These are phyloP conservation scores for Macrophya annulata DNA, from an alignment of 2,888 invertebrate species.

Conservation along the genomic window DNA sequence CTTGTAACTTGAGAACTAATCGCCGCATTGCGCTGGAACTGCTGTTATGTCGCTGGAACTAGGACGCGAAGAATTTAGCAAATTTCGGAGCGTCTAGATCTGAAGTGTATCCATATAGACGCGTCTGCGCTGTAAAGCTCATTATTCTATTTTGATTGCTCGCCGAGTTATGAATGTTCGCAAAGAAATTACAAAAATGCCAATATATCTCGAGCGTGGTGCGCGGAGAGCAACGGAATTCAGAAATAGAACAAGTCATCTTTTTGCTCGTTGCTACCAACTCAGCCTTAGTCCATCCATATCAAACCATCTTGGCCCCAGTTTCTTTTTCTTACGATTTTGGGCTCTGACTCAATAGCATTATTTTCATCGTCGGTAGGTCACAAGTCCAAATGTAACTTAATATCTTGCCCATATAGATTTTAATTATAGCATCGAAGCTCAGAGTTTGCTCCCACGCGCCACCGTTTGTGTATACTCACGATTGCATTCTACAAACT, in stretches of 20 bases:
- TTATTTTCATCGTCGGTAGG: constrained; percentile 44
- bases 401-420: constrained; percentile 32
- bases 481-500: neutral
- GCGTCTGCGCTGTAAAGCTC: constrained; percentile 32
- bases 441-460: constrained; percentile 31
- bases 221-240: constrained; percentile 8
- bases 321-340: constrained; percentile 34
- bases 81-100: neutral
- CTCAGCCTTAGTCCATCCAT: constrained; percentile 34
- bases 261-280: constrained; percentile 25
- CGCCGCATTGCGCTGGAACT: neutral
- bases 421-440: constrained; percentile 30
- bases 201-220: constrained; percentile 17
- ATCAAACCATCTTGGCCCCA: constrained; percentile 35
- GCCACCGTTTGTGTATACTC: neutral
- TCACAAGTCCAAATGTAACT: constrained; percentile 42
- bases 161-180: constrained; percentile 43
- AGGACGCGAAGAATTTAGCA: constrained; percentile 2
- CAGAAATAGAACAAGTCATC: constrained; percentile 37
- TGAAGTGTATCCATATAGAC: neutral
- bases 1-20: constrained; percentile 7
- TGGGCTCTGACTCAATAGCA: constrained; percentile 43
- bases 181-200: constrained; percentile 34
- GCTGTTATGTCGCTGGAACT: neutral
- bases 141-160: constrained; percentile 48